Base-by-base conservation (phyloP, 2,888 invertebrate genomes). In the Zele albiditarsus region DNA sequence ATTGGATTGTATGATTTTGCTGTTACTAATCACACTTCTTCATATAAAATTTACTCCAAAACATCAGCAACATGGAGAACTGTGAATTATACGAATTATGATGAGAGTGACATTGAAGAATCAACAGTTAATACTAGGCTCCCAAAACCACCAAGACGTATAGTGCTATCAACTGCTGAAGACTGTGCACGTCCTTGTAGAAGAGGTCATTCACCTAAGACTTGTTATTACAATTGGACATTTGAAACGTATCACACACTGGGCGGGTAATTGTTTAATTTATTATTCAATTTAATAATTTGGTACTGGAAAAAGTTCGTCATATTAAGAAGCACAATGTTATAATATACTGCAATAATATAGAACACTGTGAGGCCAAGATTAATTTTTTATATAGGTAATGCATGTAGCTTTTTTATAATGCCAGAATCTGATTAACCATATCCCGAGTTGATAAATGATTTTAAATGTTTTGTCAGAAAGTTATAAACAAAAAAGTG, bases 141-240 rank as follows among this genome's bases (percentile, higher is more conserved):
- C 12, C 38, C 38, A 12, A 38, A 38, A 0, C 38, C 38, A 38
- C 12, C 38, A 1, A 38, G 12, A 38, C 8, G 12, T 12, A 38
- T 38, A 38, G 38, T 38, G 2, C 71, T 77, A 46, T 78, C 80
- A 58, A 69, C 77, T 4, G 71, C 80, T 14, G 68, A 75, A 27
- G 76, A 81, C 42, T 90, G 84, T 28, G 79, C 71, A 3, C 78
- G 90, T 3, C 74, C 80, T 16, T 90, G 90, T 74, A 73, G 68
- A 0, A 71, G 71, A 0, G 81, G 80, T 0, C 81, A 76, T 10
- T 79, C 80, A 42, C 81, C 85, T 2, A 85, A 79, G 74, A 82
- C 77, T 6, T 86, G 86, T 70, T 84, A 86, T 66, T 85, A 84
- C 42, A 76, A 80, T 8, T 85, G 84, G 23, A 77, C 79, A 0